Evolutionary conservation across 2,113 vertebrate species (phyloP).

Genomic region (Atractosteus spatula): DNA sequence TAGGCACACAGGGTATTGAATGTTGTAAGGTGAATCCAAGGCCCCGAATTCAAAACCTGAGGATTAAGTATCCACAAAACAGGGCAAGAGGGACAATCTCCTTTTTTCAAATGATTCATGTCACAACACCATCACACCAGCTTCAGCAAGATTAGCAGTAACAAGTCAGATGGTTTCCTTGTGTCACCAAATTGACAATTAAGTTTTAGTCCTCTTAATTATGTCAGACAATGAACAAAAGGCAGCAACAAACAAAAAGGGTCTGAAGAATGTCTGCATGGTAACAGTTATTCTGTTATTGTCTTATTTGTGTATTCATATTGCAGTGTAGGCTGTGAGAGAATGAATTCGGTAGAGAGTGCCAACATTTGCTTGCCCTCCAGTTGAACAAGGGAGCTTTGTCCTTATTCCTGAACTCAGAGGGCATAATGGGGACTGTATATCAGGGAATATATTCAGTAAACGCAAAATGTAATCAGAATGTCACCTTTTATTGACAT

Average conservation of each 20-base stretch:
- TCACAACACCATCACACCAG: neutral
- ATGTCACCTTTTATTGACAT: neutral
- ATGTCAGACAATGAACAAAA: neutral
- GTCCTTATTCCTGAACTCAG: slow-evolving; percentile 24
- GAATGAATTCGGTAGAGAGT: slow-evolving; percentile 22
- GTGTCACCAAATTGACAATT: neutral
- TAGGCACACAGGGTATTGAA: slow-evolving; percentile 4
- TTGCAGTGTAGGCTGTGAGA: neutral
- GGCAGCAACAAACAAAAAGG: neutral
- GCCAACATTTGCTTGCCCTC: slow-evolving; percentile 29
- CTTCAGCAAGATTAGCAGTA: neutral
- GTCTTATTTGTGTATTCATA: neutral
- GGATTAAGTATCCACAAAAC: neutral
- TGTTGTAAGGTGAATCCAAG: neutral
- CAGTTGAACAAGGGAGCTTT: slow-evolving; percentile 32
- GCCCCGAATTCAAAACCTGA: neutral
- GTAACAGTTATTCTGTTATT: neutral
- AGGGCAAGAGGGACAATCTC: neutral
- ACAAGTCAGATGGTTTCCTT: neutral
- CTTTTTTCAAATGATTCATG: neutral
- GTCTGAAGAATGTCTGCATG: neutral
- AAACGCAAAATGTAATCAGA: neutral
- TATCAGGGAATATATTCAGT: slow-evolving; percentile 18
- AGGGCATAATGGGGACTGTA: slow-evolving; percentile 27
- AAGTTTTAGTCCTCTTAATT: neutral